Percentiles rank a stretch among this genome's conserved stretches.
Conservation (phyloP, 2,797 vertebrate genomes). For the Crenuchus spilurus region DNA sequence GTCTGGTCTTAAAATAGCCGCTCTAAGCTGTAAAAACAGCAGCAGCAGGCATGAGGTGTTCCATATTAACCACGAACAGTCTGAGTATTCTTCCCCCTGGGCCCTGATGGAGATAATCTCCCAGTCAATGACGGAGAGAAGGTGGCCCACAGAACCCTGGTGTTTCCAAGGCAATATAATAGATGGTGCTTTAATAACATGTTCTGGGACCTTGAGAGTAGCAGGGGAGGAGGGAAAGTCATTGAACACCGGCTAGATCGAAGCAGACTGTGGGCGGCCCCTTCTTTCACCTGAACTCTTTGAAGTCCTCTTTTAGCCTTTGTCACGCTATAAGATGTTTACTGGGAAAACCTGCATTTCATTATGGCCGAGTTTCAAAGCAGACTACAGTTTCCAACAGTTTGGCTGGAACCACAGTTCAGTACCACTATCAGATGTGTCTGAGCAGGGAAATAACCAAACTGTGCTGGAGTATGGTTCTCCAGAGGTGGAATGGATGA, state of each 20-base stretch:
- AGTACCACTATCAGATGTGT: too few relatives aligned
- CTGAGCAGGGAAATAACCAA: neutral
- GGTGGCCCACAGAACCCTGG: neutral
- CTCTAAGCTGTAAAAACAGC: conserved; percentile 5
- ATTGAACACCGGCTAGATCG: neutral
- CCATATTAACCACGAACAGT: conserved; percentile 48
- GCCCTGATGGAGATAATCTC: conserved; percentile 54
- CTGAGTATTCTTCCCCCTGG: conserved; percentile 31
- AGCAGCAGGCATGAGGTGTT: conserved; percentile 11
- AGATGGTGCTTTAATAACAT: conserved; percentile 36
- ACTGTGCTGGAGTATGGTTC: too few relatives aligned
- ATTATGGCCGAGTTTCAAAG: neutral
- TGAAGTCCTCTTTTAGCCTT: neutral
- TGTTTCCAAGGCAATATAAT: conserved; percentile 38
- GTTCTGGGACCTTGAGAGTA: conserved; percentile 42
- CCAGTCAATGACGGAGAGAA: conserved; percentile 19
- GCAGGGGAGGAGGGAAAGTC: neutral
- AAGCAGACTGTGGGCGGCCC: conserved; percentile 11
- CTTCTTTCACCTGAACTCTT: neutral
- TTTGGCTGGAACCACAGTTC: too few relatives aligned
- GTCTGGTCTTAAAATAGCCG: conserved; percentile 37
- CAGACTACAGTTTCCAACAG: neutral
- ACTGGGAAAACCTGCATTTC: neutral
- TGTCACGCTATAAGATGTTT: neutral
- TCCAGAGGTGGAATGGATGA: too few relatives aligned